A percentile compares a stretch with the other conserved stretches of the same genome.
Evolutionary conservation across 2,888 invertebrate species (phyloP).

Genomic region (Colostygia pectinataria): DNA sequence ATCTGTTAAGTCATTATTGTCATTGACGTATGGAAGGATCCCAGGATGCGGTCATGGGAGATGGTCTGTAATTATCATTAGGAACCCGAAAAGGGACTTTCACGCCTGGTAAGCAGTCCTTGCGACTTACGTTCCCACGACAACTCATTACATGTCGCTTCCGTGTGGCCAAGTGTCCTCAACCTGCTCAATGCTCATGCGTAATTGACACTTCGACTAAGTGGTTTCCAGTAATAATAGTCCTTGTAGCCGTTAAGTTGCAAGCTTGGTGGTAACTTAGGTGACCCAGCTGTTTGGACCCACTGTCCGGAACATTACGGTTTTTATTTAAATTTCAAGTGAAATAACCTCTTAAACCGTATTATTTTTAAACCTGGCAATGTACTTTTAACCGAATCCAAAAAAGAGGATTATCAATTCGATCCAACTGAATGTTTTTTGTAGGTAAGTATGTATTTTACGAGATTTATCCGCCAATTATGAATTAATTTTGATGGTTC

Average conservation of each 20-base stretch:
- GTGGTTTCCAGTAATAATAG: conserved; percentile 31
- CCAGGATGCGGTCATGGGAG: conserved; percentile 42
- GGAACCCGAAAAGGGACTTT: conserved; percentile 39
- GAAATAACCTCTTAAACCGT: conserved; percentile 40
- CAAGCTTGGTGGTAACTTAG: conserved; percentile 30
- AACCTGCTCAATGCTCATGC: conserved; percentile 27
- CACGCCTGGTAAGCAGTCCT: conserved; percentile 42
- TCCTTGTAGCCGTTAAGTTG: conserved; percentile 32
- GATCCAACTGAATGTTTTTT: no score
- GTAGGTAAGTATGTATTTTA: no score
- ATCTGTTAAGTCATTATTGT: conserved; percentile 22
- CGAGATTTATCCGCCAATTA: no score
- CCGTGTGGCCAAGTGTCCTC: conserved; percentile 53
- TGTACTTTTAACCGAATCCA: no score
- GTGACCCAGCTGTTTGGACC: conserved; percentile 54
- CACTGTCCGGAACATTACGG: conserved; percentile 76
- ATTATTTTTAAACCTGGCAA: conserved; percentile 26
- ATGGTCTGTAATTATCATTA: conserved; percentile 45
- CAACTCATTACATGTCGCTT: conserved; percentile 55
- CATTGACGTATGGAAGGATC: conserved; percentile 35
- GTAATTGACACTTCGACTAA: conserved; percentile 34
- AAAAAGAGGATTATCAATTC: no score
- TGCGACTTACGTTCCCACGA: conserved; percentile 60
- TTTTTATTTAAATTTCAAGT: conserved; percentile 74
- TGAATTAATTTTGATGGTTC: no score